Percentiles rank a stretch among this genome's conserved stretches.
Evolutionary conservation across 2,113 vertebrate species (phyloP).

Genomic region (Colinus virginianus): DNA sequence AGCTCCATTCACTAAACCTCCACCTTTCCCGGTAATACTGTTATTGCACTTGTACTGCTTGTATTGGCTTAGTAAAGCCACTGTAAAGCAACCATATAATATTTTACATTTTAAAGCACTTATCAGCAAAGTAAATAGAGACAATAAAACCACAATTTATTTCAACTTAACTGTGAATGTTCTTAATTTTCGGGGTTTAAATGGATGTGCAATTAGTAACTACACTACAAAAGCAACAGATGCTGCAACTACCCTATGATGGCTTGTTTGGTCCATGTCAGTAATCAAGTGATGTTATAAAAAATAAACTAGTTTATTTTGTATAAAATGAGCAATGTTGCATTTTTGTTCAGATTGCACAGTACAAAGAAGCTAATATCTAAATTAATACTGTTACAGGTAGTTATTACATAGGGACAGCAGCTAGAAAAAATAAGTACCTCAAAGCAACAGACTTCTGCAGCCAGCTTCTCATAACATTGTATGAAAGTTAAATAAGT

Average conservation of each 20-base stretch:
- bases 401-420: constrained; percentile 78
- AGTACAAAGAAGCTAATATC: constrained; percentile 80
- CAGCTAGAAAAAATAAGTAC: constrained; percentile 73
- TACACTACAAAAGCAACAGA: constrained; percentile 61
- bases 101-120: constrained; percentile 74
- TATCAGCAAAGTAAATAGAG: constrained; percentile 64
- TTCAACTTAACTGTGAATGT: constrained; percentile 41
- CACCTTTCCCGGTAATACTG: constrained; percentile 63
- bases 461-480: constrained; percentile 74
- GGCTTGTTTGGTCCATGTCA: constrained; percentile 83
- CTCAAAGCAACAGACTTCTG: constrained; percentile 75
- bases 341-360: constrained; percentile 83
- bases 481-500: constrained; percentile 79
- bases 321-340: constrained; percentile 84
- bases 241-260: constrained; percentile 53
- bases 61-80: constrained; percentile 67
- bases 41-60: constrained; percentile 82
- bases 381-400: constrained; percentile 87
- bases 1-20: constrained; percentile 41
- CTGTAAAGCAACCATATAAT: constrained; percentile 66
- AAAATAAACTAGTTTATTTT: constrained; percentile 84
- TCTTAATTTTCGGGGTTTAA: constrained; percentile 27
- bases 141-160: constrained; percentile 48
- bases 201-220: constrained; percentile 40
- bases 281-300: constrained; percentile 80